Conservation (phyloP, 2,888 invertebrate species). For the Steromphala cineraria region DNA sequence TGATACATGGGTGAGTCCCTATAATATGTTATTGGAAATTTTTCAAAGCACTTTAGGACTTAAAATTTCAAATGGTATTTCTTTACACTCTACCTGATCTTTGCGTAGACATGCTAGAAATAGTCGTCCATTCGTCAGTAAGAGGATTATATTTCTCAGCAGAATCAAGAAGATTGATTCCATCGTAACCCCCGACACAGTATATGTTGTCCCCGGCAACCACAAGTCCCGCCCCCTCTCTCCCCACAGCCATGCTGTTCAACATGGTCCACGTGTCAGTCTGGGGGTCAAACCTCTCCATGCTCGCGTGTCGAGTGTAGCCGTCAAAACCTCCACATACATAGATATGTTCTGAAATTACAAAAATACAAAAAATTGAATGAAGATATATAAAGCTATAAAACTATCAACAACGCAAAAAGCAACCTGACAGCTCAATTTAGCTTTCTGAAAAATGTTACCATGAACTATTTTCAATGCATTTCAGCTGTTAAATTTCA, state of each 20-base stretch:
- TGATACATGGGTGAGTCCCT: too few species aligned
- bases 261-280: constrained; percentile 71
- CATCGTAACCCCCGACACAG: constrained; percentile 74
- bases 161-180: constrained; percentile 71
- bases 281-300: constrained; percentile 72
- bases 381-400: not conserved
- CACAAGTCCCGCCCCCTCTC: constrained; percentile 74
- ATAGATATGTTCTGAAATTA: constrained; percentile 67
- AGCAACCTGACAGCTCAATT: too few species aligned
- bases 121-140: constrained; percentile 65
- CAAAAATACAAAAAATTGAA: not conserved
- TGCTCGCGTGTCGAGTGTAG: constrained; percentile 69
- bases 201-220: constrained; percentile 71
- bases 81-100: constrained; percentile 62
- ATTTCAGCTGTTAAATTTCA: too few species aligned
- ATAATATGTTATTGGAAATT: too few species aligned
- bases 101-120: constrained; percentile 71
- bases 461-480: too few species aligned
- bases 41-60: too few species aligned
- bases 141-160: constrained; percentile 71
- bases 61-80: too few species aligned
- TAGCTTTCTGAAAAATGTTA: too few species aligned
- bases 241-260: constrained; percentile 65
- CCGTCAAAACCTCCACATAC: constrained; percentile 75
- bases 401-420: not conserved